Conservation (phyloP, 2,888 invertebrate species). For the Platynereis dumerilii region DNA sequence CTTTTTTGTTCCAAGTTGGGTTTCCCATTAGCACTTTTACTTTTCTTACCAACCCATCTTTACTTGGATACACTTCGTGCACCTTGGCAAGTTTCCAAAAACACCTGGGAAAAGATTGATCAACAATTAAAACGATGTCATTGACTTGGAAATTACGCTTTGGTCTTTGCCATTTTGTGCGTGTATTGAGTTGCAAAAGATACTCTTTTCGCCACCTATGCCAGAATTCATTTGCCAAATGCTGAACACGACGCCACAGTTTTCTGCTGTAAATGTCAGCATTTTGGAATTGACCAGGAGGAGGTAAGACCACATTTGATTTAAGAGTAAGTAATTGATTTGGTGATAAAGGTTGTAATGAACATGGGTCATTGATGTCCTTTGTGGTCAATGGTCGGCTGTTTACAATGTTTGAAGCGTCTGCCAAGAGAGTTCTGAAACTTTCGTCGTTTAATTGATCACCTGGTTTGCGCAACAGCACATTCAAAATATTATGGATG, state of each 20-base stretch:
- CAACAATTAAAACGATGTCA: constrained; percentile 27
- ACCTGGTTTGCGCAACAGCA: constrained; percentile 29
- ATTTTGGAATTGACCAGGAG: constrained; percentile 21
- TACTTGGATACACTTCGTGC: constrained; percentile 12
- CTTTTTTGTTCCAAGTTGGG: background rate
- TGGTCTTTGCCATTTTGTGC: constrained; percentile 22
- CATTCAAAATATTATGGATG: no score
- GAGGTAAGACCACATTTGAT: constrained; percentile 9
- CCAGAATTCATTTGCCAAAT: constrained; percentile 26
- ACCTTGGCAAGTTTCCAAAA: constrained; percentile 24
- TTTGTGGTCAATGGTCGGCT: constrained; percentile 34
- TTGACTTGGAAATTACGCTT: constrained; percentile 11
- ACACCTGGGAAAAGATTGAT: no score
- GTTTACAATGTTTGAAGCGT: constrained; percentile 32
- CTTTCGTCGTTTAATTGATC: no score
- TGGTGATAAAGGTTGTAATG: constrained; percentile 22
- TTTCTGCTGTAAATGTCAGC: constrained; percentile 15
- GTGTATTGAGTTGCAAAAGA: constrained; percentile 10
- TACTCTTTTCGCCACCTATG: constrained; percentile 25
- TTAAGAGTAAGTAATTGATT: constrained; percentile 26
- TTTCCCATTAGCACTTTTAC: constrained; percentile 21
- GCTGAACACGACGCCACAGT: constrained; percentile 25
- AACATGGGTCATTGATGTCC: constrained; percentile 23
- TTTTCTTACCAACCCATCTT: constrained; percentile 23
- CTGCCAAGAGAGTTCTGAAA: no score